Evolutionary conservation across 2,113 vertebrate species (phyloP).

Genomic region (Sphaerodactylus townsendi): DNA sequence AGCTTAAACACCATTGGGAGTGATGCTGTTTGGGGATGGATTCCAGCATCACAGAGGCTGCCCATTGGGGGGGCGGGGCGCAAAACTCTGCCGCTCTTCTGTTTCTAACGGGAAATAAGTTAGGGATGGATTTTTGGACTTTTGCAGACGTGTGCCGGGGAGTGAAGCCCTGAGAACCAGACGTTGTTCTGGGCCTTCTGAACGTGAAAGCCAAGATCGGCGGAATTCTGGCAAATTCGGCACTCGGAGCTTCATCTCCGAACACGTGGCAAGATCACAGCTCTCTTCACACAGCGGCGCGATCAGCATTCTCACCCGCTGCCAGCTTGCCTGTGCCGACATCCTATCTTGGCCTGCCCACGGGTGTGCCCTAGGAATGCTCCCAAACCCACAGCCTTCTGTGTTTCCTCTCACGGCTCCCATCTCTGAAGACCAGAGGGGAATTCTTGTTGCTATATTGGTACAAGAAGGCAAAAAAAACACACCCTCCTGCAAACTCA

Average conservation of each 20-base stretch:
- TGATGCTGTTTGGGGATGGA: no score
- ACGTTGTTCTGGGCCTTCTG: not conserved
- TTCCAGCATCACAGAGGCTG: no score
- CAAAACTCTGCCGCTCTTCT: not conserved
- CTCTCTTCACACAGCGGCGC: not conserved
- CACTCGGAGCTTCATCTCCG: not conserved
- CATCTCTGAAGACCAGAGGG: not conserved
- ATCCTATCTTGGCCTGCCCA: not conserved
- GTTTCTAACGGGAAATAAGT: no score
- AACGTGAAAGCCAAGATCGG: not conserved
- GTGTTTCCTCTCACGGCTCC: not conserved
- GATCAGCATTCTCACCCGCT: not conserved
- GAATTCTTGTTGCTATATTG: constrained; percentile 3
- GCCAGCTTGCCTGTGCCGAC: not conserved
- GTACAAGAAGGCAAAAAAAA: not conserved
- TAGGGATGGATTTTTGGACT: not conserved
- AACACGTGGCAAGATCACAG: not conserved
- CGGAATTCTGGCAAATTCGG: not conserved
- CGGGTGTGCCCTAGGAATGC: not conserved
- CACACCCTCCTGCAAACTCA: not conserved
- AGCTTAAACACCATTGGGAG: no score
- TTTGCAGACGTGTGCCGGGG: not conserved
- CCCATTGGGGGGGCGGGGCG: no score
- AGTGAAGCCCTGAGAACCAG: not conserved
- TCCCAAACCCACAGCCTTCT: not conserved